Evolutionary conservation across 2,113 vertebrate species (phyloP).

Genomic region (Terrapene triunguis): DNA sequence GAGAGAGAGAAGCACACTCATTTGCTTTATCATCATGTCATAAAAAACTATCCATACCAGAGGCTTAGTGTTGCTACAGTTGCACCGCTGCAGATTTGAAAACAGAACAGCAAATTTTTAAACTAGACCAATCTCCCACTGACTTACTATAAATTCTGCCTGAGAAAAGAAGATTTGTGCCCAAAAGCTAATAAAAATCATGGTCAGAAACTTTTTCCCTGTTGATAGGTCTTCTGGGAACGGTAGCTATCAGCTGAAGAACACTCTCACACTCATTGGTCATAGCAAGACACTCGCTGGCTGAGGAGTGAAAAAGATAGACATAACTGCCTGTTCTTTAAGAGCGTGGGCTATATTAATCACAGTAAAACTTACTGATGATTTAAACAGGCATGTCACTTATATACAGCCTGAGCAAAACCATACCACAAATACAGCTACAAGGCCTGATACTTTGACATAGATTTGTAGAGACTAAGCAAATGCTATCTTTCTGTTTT

Average conservation of each 20-base stretch:
- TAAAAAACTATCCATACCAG: not conserved
- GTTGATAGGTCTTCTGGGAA: not conserved
- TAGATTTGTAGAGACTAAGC: not conserved
- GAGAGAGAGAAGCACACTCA: not conserved
- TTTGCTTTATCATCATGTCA: not conserved
- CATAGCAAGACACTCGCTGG: not conserved
- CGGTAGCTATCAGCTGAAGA: constrained; percentile 1
- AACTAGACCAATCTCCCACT: not conserved
- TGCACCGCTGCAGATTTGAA: not conserved
- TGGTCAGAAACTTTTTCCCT: not conserved
- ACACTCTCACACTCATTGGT: not conserved
- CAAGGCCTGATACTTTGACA: not conserved
- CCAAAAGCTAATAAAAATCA: constrained; percentile 17
- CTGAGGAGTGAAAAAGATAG: not conserved
- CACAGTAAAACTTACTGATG: not conserved
- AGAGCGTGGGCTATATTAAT: not conserved
- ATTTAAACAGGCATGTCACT: not conserved
- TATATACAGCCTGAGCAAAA: not conserved
- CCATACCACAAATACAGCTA: not conserved
- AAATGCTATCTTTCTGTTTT: not conserved
- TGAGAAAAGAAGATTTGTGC: not conserved
- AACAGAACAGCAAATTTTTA: not conserved
- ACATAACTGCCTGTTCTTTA: not conserved
- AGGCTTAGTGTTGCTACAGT: not conserved
- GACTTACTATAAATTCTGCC: constrained; percentile 10